Evolutionary conservation across 2,888 invertebrate genomes (phyloP).

Genomic region (Mythimna ferrago): DNA sequence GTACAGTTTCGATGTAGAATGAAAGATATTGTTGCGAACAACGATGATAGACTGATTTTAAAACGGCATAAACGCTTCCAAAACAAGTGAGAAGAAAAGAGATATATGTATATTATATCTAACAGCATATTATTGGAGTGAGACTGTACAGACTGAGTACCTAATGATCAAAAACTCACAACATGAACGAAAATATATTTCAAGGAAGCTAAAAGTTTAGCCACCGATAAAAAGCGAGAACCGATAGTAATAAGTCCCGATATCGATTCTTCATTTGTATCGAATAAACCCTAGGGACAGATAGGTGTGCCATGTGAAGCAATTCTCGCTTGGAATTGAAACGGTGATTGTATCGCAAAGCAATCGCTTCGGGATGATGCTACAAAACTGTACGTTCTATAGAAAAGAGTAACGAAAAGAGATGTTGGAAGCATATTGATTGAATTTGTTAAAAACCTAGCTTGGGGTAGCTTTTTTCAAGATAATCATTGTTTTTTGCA

Average conservation of each 20-base stretch:
- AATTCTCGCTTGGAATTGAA: constrained; percentile 60
- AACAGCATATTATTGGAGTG: too few relatives aligned
- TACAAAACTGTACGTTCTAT: constrained; percentile 41
- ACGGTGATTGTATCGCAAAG: constrained; percentile 52
- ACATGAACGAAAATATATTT: not conserved
- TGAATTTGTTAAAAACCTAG: constrained; percentile 9
- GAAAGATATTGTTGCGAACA: too few relatives aligned
- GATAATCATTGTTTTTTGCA: not conserved
- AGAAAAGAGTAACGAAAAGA: constrained; percentile 21
- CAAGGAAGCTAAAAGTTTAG: constrained; percentile 1
- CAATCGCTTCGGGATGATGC: constrained; percentile 42
- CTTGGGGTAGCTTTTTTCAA: not conserved
- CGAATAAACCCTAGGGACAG: constrained; percentile 34
- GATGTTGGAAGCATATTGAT: constrained; percentile 21
- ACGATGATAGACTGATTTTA: too few relatives aligned
- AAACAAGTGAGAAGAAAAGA: too few relatives aligned
- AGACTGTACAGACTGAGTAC: too few relatives aligned
- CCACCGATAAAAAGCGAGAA: not conserved
- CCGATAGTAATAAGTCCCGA: constrained; percentile 14
- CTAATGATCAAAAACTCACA: too few relatives aligned
- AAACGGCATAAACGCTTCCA: too few relatives aligned
- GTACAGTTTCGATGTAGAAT: too few relatives aligned
- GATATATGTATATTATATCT: too few relatives aligned
- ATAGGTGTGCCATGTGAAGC: constrained; percentile 40
- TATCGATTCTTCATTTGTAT: constrained; percentile 41